phyloP scores from a whole-genome alignment of 1,140 invertebrate species.

The Vanessa atalanta region DNA sequence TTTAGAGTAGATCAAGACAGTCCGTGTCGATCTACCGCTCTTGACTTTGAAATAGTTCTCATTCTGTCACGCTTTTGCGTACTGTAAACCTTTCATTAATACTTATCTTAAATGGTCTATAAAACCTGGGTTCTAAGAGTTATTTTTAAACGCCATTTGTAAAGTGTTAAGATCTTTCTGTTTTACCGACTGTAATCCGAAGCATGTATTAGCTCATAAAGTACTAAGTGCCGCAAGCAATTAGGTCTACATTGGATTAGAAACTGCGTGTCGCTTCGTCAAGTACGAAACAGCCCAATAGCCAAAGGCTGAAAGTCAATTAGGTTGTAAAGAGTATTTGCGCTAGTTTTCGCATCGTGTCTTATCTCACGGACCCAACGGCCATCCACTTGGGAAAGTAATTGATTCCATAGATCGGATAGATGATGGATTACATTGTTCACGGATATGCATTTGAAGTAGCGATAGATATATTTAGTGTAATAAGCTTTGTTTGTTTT shows the following conservation, averaged over 20 bases:
- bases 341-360: conserved; percentile 56
- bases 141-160: conserved; percentile 16
- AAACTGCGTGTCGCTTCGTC: conserved; percentile 13
- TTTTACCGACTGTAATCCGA: conserved; percentile 28
- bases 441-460: conserved; percentile 15
- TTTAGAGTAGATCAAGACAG: conserved; percentile 41
- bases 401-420: conserved; percentile 49
- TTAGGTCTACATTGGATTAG: conserved; percentile 51
- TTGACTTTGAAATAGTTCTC: conserved; percentile 48
- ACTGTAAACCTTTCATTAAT: conserved; percentile 1
- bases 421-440: conserved; percentile 41
- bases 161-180: conserved; percentile 39
- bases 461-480: conserved; percentile 1
- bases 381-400: conserved; percentile 56
- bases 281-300: conserved; percentile 37
- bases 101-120: conserved; percentile 15
- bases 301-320: conserved; percentile 52
- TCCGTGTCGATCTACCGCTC: conserved; percentile 52
- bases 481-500: not conserved
- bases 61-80: conserved; percentile 48
- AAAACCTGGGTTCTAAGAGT: conserved; percentile 12
- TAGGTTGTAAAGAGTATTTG: conserved; percentile 59
- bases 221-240: conserved; percentile 42
- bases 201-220: conserved; percentile 40
- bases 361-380: conserved; percentile 59